Percentiles rank a stretch among this genome's conserved stretches.
Conservation (phyloP, 2,888 invertebrate genomes). For the Spatulosminthurus flaviceps region DNA sequence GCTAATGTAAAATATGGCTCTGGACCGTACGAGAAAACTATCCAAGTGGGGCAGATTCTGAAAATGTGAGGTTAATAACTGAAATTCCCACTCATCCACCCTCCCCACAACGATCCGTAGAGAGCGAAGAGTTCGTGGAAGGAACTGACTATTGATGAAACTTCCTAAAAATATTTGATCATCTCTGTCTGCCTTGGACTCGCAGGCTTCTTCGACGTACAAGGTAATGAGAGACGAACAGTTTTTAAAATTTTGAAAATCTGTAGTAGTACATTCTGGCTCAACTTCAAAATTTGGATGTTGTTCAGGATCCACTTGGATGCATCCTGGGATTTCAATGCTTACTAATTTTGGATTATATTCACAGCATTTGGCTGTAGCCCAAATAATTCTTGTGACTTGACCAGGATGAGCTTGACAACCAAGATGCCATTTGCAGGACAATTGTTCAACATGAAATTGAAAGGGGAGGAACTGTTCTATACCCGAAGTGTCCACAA, state of each 20-base stretch:
- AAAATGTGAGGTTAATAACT: not conserved
- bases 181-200: not conserved
- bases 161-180: not conserved
- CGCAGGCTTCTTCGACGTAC: not conserved
- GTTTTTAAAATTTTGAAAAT: not conserved
- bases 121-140: not conserved
- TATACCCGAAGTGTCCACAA: not conserved
- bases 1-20: not conserved
- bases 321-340: not conserved
- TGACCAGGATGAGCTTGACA: not conserved
- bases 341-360: not conserved
- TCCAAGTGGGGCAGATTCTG: not conserved
- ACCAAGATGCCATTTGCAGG: not conserved
- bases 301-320: not conserved
- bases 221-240: not conserved
- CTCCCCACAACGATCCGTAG: not conserved
- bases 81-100: not conserved
- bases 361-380: not conserved
- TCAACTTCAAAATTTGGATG: not conserved
- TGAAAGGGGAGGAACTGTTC: not conserved
- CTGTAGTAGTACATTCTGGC: not conserved
- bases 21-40: not conserved
- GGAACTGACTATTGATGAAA: conserved; percentile 11
- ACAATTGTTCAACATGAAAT: not conserved
- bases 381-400: not conserved